A percentile compares a stretch with the other conserved stretches of the same genome.
These are phyloP conservation scores for Hydrolagus colliei DNA, from an alignment of 2,797 vertebrate species.

Conservation along the genomic window DNA sequence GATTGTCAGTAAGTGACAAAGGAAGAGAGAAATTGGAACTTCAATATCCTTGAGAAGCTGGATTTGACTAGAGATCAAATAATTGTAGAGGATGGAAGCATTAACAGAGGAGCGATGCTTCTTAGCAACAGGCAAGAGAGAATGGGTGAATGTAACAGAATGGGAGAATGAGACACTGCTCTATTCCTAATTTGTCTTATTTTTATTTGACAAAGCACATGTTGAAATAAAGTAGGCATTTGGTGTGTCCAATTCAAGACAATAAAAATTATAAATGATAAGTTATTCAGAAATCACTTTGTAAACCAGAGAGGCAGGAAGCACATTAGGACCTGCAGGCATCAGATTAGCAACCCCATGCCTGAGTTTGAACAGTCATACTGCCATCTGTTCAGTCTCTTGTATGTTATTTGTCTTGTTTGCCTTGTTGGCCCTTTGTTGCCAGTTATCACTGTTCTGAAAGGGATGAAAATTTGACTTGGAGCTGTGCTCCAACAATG, in stretches of 20 bases:
- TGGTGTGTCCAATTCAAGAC: not conserved
- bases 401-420: slow-evolving; percentile 36
- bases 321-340: slow-evolving; percentile 36
- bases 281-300: slow-evolving; percentile 10
- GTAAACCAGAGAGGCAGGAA: slow-evolving; percentile 11
- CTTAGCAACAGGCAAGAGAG: no score
- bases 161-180: not conserved
- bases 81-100: not conserved
- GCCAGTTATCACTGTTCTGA: slow-evolving; percentile 47
- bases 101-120: not conserved
- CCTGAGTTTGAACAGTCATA: slow-evolving; percentile 41
- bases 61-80: not conserved
- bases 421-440: slow-evolving; percentile 38
- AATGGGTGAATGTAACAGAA: no score
- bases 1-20: not conserved
- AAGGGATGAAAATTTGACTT: slow-evolving; percentile 43
- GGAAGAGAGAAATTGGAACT: not conserved
- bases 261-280: slow-evolving; percentile 18
- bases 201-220: not conserved
- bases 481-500: slow-evolving; percentile 46
- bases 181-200: not conserved
- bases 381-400: slow-evolving; percentile 50
- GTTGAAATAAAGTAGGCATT: not conserved
- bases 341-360: slow-evolving; percentile 47
- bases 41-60: not conserved